Base-by-base conservation (phyloP, 2,113 vertebrate genomes). In the Aldabrachelys gigantea region DNA sequence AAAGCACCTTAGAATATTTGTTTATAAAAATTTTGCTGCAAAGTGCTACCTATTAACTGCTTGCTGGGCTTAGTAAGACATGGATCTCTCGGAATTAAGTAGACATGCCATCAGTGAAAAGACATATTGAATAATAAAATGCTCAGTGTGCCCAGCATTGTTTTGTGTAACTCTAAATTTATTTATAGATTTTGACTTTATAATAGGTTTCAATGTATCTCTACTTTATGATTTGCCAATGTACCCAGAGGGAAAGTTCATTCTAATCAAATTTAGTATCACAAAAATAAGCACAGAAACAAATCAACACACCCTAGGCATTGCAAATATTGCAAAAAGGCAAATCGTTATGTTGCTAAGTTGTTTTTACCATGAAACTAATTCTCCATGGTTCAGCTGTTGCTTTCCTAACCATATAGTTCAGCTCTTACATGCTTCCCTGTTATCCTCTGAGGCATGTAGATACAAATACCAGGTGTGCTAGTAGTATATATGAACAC, bases 71-170 rank as follows among this genome's bases (percentile, higher is more conserved):
- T 95, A 95, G 75, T 96, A 93, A 95, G 96, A 92, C 54, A 95
- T 95, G 95, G 88, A 96, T 97, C 82, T 97, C 95, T 97, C 81
- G 75, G 93, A 96, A 97, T 96, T 94, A 97, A 98, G 88, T 95
- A 96, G 84, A 86, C 91, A 94, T 47, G 94, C 96, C 97, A 97
- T 56, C 53, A 98, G 96, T 92, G 97, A 97, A 97, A 97, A 97
- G 94, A 94, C 80, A 95, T 95, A 95, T 84, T 97, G 95, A 98
- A 97, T 98, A 98, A 97, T 97, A 97, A 98, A 97, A 97, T 91
- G 52, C 82, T 97, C 89, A 88, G 50, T 89, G 82, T 93, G 69
- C 88, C 79, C 85, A 85, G 72, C 80, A 87, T 92, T 69, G 88
- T 97, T 96, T 95, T 96, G 38, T 86, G 76, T 93, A 97, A 96